These are phyloP conservation scores for Coremacera marginata DNA, from an alignment of 2,888 invertebrate genomes.

Conservation along the genomic window DNA sequence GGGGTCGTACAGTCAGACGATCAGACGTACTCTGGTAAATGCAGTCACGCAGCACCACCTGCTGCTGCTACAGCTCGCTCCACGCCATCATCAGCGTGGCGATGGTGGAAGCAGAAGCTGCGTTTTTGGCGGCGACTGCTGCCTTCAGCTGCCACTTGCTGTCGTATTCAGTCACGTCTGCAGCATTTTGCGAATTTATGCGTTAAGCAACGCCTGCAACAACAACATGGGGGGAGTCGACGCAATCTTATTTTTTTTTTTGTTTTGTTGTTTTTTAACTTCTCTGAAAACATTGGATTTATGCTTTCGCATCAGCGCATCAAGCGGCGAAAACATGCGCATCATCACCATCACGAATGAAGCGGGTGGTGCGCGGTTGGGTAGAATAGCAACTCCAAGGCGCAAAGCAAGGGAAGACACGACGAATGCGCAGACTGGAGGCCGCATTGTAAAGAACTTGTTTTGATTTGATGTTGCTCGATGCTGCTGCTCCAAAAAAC, in stretches of 20 bases:
- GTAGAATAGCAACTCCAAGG: background rate
- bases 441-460: conserved; percentile 46
- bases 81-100: background rate
- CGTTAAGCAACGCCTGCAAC: background rate
- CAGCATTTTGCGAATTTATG: conserved; percentile 23
- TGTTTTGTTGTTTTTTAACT: too few species aligned
- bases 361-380: conserved; percentile 3
- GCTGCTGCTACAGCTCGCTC: background rate
- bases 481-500: conserved; percentile 10
- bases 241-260: too few species aligned
- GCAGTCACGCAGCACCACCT: conserved; percentile 3
- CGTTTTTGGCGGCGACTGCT: background rate
- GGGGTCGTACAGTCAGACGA: background rate
- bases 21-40: background rate
- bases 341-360: background rate
- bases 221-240: too few species aligned
- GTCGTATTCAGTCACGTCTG: background rate
- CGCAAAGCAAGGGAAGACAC: background rate
- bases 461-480: conserved; percentile 14
- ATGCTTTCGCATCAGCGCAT: conserved; percentile 6
- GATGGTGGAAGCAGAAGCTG: background rate
- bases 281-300: background rate
- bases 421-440: background rate
- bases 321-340: conserved; percentile 31
- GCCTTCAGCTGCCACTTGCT: conserved; percentile 18